phyloP scores from a whole-genome alignment of 2,797 vertebrate genomes.

The Eospalax fontanierii region DNA sequence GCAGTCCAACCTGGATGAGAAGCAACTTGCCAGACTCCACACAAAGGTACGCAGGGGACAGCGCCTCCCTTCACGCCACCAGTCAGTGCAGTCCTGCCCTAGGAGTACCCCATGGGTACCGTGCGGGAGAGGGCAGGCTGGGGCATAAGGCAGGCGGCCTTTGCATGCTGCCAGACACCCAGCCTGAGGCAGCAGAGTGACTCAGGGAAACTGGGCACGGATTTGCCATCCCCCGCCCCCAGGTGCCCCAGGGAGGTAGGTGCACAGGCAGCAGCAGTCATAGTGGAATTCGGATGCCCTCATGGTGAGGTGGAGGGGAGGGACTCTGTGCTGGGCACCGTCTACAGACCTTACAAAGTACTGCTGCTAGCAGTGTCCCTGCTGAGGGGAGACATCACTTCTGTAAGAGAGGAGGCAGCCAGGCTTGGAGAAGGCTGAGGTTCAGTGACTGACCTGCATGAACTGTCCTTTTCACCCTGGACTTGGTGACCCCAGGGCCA shows the following conservation, averaged over 20 bases:
- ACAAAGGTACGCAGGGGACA: slow-evolving; percentile 92
- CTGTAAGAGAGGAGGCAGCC: neutral
- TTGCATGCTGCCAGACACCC: no score
- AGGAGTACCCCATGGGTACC: neutral
- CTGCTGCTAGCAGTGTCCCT: no score
- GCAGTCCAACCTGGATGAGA: slow-evolving; percentile 94
- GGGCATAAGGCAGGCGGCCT: neutral
- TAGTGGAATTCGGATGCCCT: rapidly evolving
- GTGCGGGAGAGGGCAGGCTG: neutral
- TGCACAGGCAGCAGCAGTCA: neutral
- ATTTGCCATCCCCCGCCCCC: neutral
- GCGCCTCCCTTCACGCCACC: rapidly evolving
- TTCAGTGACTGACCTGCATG: rapidly evolving
- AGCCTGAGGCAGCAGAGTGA: neutral
- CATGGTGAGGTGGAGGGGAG: neutral
- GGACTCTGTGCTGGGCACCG: neutral
- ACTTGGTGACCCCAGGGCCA: neutral
- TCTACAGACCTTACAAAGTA: neutral
- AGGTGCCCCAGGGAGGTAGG: neutral
- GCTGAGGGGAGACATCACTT: no score
- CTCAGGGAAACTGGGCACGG: neutral
- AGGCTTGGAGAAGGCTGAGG: rapidly evolving
- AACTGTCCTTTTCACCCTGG: neutral
- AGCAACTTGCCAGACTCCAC: slow-evolving; percentile 96
- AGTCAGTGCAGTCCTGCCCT: rapidly evolving